A percentile compares a stretch with the other conserved stretches of the same genome.
Evolutionary conservation across 2,113 vertebrate species (phyloP).

Genomic region (Dryoscopus gambensis): DNA sequence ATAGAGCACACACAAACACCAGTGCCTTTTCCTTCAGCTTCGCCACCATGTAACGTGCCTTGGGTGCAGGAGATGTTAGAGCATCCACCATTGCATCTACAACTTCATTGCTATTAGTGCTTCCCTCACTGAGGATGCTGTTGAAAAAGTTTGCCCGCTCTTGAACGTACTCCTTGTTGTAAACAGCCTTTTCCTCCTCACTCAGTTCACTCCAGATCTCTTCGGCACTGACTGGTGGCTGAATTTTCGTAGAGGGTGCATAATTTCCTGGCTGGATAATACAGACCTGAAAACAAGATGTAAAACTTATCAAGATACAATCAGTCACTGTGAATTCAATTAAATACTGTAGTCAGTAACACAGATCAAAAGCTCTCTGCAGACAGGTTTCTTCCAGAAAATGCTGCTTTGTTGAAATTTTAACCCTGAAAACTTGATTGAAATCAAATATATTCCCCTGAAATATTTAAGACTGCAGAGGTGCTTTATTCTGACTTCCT

Average conservation of each 20-base stretch:
- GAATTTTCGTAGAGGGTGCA: constrained; percentile 74
- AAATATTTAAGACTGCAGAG: neutral
- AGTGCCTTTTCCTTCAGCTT: constrained; percentile 51
- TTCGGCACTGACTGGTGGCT: constrained; percentile 28
- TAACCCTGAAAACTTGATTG: constrained; percentile 16
- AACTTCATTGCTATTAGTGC: constrained; percentile 48
- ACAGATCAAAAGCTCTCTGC: constrained; percentile 6
- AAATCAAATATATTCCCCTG: neutral
- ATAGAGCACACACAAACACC: constrained; percentile 41
- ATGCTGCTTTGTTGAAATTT: neutral
- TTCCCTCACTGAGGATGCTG: constrained; percentile 52
- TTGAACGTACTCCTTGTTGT: constrained; percentile 69
- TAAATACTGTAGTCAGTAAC: neutral
- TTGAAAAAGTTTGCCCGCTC: constrained; percentile 66
- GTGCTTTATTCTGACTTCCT: constrained; percentile 10
- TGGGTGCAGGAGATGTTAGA: constrained; percentile 60
- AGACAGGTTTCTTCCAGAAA: neutral
- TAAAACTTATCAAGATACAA: neutral
- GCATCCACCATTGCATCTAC: constrained; percentile 75
- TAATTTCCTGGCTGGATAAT: constrained; percentile 82
- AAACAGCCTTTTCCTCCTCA: constrained; percentile 53
- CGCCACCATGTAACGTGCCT: constrained; percentile 67
- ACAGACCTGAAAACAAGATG: constrained; percentile 68
- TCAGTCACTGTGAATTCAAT: neutral
- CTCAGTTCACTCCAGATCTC: constrained; percentile 75